phyloP scores from a whole-genome alignment of 2,113 vertebrate genomes.

The Python bivittatus region DNA sequence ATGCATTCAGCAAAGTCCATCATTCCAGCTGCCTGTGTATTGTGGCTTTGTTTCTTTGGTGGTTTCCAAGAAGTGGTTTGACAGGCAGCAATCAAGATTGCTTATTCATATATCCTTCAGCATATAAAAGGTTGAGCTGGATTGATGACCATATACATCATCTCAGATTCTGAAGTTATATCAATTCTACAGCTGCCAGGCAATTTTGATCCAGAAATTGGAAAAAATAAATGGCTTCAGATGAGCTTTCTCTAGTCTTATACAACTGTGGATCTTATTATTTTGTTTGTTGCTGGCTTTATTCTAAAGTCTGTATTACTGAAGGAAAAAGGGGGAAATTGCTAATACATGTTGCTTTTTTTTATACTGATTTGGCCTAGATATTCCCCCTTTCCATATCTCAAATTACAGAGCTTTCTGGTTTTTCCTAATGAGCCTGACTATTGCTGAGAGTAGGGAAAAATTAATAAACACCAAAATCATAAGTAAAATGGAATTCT shows the following conservation, averaged over 20 bases:
- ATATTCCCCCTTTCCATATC: conserved; percentile 48
- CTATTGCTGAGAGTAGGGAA: conserved; percentile 46
- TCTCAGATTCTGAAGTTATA: conserved; percentile 42
- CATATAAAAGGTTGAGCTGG: not conserved
- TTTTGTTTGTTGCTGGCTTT: conserved; percentile 45
- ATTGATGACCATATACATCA: not conserved
- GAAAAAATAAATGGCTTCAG: conserved; percentile 37
- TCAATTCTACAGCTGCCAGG: conserved; percentile 35
- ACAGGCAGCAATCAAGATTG: not conserved
- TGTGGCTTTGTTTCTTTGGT: not conserved
- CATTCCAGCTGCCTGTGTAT: not conserved
- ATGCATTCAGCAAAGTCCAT: not conserved
- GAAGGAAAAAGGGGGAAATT: conserved; percentile 30
- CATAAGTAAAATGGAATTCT: conserved; percentile 67
- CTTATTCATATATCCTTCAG: not conserved
- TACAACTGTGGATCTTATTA: conserved; percentile 41
- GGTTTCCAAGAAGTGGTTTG: not conserved
- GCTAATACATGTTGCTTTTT: conserved; percentile 56
- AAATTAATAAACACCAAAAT: conserved; percentile 65
- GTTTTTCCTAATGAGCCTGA: conserved; percentile 53
- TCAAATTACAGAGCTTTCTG: conserved; percentile 27
- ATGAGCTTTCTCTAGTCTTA: conserved; percentile 43
- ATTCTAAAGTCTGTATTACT: conserved; percentile 41
- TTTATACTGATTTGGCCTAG: conserved; percentile 56
- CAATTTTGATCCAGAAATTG: conserved; percentile 42